Evolutionary conservation across 2,113 vertebrate genomes (phyloP).

Genomic region (Argyrosomus japonicus): DNA sequence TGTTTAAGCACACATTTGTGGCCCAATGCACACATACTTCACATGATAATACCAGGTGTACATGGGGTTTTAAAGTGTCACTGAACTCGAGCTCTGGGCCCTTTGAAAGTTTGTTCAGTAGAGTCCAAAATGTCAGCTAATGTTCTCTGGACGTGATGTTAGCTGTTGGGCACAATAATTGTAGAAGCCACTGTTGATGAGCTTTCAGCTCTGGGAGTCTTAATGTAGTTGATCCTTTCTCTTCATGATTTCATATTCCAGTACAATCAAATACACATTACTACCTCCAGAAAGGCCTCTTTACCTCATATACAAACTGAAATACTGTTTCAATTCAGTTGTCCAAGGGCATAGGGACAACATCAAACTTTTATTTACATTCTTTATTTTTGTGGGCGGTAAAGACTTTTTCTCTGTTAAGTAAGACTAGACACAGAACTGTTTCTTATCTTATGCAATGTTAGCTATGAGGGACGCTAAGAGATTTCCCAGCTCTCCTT

Average conservation of each 20-base stretch:
- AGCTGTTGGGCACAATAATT: conserved; percentile 65
- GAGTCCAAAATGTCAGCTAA: not conserved
- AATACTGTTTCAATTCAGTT: conserved; percentile 86
- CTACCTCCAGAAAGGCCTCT: conserved; percentile 96
- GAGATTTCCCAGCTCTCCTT: conserved; percentile 75
- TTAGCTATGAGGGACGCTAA: conserved; percentile 84
- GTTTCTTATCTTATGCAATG: conserved; percentile 88
- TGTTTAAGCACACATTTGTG: too few species aligned
- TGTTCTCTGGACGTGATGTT: not conserved
- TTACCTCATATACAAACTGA: conserved; percentile 96
- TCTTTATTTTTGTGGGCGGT: conserved; percentile 95
- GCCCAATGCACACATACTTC: not conserved
- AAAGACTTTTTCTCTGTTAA: conserved; percentile 90
- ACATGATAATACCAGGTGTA: not conserved
- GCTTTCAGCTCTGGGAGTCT: conserved; percentile 83
- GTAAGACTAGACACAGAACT: conserved; percentile 89
- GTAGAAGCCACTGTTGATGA: conserved; percentile 70
- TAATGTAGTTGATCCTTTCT: conserved; percentile 86
- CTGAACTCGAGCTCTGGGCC: not conserved
- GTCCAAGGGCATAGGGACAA: conserved; percentile 89
- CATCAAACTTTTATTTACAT: conserved; percentile 94
- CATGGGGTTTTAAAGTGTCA: not conserved
- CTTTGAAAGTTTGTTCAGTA: conserved; percentile 4
- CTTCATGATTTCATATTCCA: conserved; percentile 86
- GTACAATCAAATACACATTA: conserved; percentile 94